phyloP scores from a whole-genome alignment of 2,797 vertebrate species.

The Cottoperca gobio region DNA sequence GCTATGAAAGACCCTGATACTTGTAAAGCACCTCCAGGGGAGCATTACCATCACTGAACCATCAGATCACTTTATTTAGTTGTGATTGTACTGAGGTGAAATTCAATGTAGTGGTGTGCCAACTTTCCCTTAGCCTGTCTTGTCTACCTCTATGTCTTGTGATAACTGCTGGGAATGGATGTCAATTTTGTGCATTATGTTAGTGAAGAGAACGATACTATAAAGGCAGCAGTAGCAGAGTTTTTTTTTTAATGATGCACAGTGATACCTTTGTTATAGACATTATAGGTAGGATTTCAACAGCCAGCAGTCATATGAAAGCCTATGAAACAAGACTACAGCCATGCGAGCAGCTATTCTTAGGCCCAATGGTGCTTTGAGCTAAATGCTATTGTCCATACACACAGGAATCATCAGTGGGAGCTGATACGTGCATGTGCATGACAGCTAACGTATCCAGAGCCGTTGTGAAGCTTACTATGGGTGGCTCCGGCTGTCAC shows the following conservation, averaged over 20 bases:
- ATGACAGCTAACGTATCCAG: background rate
- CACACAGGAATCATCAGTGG: too few species aligned
- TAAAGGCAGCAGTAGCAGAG: too few species aligned
- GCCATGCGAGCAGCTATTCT: background rate
- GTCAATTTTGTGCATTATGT: too few species aligned
- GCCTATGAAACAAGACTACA: background rate
- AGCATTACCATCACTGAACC: background rate
- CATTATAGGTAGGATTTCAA: background rate
- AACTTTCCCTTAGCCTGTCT: background rate
- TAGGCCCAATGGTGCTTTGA: background rate
- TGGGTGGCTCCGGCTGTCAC: too few species aligned
- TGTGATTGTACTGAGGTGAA: background rate
- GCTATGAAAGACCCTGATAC: background rate
- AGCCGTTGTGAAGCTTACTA: too few species aligned
- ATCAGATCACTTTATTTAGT: constrained; percentile 9
- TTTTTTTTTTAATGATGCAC: too few species aligned
- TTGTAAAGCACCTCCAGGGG: background rate
- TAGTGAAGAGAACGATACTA: too few species aligned
- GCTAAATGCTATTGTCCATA: background rate
- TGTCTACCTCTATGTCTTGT: background rate
- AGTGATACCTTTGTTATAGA: background rate
- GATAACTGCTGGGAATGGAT: background rate
- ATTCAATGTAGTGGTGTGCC: background rate
- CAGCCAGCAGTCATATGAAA: too few species aligned
- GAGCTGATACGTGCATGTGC: background rate